phyloP scores from a whole-genome alignment of 1,140 invertebrate species.

The Charaxes varanes region DNA sequence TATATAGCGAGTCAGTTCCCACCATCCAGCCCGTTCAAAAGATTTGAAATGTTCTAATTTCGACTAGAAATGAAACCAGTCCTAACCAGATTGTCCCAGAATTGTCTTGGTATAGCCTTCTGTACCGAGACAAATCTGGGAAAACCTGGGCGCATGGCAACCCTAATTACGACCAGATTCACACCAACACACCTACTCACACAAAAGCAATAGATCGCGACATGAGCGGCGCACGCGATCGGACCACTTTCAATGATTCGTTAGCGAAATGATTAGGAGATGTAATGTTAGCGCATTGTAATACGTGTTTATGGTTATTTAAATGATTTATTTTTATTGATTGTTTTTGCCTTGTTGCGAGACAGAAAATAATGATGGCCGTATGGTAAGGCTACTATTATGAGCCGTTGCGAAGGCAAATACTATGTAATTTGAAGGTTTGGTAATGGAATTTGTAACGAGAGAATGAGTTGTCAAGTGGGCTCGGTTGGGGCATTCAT shows the following conservation, averaged over 20 bases:
- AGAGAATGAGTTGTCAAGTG: conserved; percentile 71
- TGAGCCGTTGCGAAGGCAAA: conserved; percentile 59
- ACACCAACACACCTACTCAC: conserved; percentile 24
- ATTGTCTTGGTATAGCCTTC: too few species aligned
- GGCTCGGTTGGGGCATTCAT: conserved; percentile 48
- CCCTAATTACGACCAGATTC: conserved; percentile 61
- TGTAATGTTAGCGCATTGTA: conserved; percentile 71
- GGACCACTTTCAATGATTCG: conserved; percentile 71
- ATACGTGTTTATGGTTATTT: conserved; percentile 73
- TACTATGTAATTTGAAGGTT: conserved; percentile 63
- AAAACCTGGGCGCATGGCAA: too few species aligned
- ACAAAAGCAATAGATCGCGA: conserved; percentile 46
- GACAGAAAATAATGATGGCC: conserved; percentile 71
- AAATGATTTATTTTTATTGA: conserved; percentile 75
- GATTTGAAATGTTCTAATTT: too few species aligned
- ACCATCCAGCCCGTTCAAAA: too few species aligned
- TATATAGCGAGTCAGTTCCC: too few species aligned
- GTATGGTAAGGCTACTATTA: conserved; percentile 67
- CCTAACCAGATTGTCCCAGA: too few species aligned
- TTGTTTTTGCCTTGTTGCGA: conserved; percentile 71
- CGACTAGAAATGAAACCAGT: too few species aligned
- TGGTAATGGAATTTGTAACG: conserved; percentile 57
- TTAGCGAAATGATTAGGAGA: conserved; percentile 74
- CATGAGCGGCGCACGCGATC: conserved; percentile 58
- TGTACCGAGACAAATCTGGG: too few species aligned